Base-by-base conservation (phyloP, 2,113 vertebrate species). In the Charadrius vociferus region DNA sequence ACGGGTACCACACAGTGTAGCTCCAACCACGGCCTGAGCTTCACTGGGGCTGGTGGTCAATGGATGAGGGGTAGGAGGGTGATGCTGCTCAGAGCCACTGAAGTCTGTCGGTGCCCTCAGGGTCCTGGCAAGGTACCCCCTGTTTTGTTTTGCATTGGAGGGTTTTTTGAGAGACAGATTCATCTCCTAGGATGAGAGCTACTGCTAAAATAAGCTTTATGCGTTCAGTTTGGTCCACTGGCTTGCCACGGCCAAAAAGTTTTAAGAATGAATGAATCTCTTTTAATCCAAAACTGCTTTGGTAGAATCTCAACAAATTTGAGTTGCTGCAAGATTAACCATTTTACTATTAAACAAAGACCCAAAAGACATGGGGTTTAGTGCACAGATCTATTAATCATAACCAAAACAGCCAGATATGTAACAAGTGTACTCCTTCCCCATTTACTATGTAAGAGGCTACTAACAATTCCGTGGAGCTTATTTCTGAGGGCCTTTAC, bases 51-150 rank as follows among this genome's bases (percentile, higher is more conserved):
- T 72, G 24, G 7, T 21, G 16, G 41, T 62, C 47, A 55, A 26
- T 1, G 14, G 10, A 17, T 30, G 12, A 14, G 19, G 23, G 10
- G 22, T 15, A 32, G 17, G 2, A 5, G 21, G 1, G 5, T 55
- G 32, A 20, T 45, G 29, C 1, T 66, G 56, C 67, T 86, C 26
- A 53, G 56, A 78, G 14, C 37, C 53, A 36, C 36, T 20, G 9
- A 78, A 86, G 36, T 4, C 32, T 68, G 29, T 14, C 37, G 50
- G 34, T 56, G 22, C 6, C 36, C 63, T 63, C 41, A 39, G 29
- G 10, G 22, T 30, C 32, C 53, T 45, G 49, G 12, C 37, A 84
- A 11, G 2, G 29, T 8, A 39, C 3, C 5, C 6, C 4, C 50
- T 50, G 16, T 26, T 3, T 47, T 34, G 18, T 53, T 49, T 66